phyloP scores from a whole-genome alignment of 2,888 invertebrate genomes.

The Endomychus coccineus region DNA sequence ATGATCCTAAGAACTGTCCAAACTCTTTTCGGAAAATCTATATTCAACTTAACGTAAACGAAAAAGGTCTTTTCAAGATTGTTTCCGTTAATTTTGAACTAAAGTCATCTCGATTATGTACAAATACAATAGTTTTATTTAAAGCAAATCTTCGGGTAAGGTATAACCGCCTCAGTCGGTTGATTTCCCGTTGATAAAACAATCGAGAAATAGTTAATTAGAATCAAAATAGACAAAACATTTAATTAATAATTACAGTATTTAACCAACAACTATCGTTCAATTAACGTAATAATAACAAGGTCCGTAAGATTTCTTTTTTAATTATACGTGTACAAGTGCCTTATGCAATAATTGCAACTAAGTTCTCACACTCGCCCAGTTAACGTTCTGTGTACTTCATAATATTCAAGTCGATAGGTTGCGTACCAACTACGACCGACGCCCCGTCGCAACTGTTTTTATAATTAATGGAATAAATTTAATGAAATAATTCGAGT shows the following conservation, averaged over 20 bases:
- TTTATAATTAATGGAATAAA: slow-evolving; percentile 40
- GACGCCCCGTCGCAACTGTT: slow-evolving; percentile 14
- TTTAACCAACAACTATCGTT: slow-evolving; percentile 26
- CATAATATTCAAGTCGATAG: background rate
- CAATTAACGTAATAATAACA: slow-evolving; percentile 9
- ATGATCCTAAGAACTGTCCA: no score
- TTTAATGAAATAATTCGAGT: slow-evolving; percentile 42
- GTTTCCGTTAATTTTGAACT: no score
- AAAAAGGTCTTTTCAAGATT: no score
- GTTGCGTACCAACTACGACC: background rate
- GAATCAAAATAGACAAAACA: slow-evolving; percentile 21
- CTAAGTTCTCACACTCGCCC: background rate
- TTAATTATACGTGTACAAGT: slow-evolving; percentile 8
- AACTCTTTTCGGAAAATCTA: no score
- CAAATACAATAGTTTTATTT: no score
- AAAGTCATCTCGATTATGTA: no score
- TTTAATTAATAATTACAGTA: slow-evolving; percentile 24
- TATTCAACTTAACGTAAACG: no score
- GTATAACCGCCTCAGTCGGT: no score
- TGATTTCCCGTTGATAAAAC: no score
- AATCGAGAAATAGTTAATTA: no score
- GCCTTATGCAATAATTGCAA: slow-evolving; percentile 10
- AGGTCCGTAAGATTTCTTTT: slow-evolving; percentile 12
- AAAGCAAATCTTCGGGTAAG: no score
- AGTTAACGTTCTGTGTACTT: background rate